Conservation (phyloP, 2,113 vertebrate genomes). For the Megaceryle maxima region DNA sequence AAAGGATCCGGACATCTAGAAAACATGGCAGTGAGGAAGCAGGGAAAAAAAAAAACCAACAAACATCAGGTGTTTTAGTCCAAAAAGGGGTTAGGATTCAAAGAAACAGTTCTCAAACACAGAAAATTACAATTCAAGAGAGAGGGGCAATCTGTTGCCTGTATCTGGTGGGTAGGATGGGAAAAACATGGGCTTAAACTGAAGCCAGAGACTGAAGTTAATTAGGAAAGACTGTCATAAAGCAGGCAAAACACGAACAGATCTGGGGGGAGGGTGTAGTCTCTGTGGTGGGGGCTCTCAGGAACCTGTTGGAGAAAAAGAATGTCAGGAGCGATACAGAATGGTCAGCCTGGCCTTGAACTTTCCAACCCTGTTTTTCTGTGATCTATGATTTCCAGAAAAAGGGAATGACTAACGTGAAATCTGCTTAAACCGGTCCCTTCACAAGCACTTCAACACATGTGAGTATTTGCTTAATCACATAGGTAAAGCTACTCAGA, state of each 20-base stretch:
- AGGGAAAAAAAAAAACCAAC: background rate
- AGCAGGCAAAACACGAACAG: accelerated
- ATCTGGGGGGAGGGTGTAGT: background rate
- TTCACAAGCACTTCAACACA: background rate
- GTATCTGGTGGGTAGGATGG: background rate
- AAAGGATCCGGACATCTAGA: background rate
- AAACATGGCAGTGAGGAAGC: background rate
- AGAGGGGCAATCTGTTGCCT: background rate
- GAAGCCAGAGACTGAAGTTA: background rate
- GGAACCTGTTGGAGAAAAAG: background rate
- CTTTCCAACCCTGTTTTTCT: background rate
- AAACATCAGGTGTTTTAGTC: background rate
- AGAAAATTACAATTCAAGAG: too few relatives aligned
- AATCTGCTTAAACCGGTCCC: background rate
- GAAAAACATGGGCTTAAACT: background rate
- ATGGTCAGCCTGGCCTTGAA: background rate
- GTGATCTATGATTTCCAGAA: background rate
- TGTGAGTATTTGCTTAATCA: background rate
- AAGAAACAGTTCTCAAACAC: background rate
- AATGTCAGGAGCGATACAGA: background rate
- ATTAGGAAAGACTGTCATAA: background rate
- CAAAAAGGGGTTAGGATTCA: background rate
- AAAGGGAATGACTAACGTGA: background rate
- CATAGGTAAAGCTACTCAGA: background rate
- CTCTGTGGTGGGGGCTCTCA: background rate